Conservation (phyloP, 53 echinoderm and acorn worm species). For the Patiria pectinifera region DNA sequence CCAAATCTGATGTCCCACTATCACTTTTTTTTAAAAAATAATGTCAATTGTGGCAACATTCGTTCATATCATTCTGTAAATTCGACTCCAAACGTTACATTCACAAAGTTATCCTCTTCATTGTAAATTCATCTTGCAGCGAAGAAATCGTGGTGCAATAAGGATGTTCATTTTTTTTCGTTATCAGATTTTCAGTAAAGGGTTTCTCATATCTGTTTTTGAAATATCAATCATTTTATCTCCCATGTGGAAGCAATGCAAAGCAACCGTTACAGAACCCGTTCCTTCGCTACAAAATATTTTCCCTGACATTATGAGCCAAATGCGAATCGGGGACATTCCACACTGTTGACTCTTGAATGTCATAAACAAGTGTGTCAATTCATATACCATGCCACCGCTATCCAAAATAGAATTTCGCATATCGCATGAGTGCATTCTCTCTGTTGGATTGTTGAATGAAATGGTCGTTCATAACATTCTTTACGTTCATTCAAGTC, state of each 20-base stretch:
- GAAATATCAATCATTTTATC: neutral
- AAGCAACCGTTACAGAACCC: neutral
- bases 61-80: neutral
- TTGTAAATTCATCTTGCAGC: neutral
- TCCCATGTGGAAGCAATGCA: neutral
- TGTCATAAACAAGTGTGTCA: slow-evolving; percentile 20
- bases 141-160: neutral
- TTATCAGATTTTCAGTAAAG: neutral
- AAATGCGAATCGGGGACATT: neutral
- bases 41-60: neutral
- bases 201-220: neutral
- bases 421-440: neutral
- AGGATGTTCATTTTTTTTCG: neutral
- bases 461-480: slow-evolving; percentile 20
- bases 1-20: neutral
- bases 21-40: neutral
- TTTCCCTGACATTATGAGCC: neutral
- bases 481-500: slow-evolving; percentile 14
- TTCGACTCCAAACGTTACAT: neutral
- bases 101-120: neutral
- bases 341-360: slow-evolving; percentile 7
- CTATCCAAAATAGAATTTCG: neutral
- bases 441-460: neutral
- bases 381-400: slow-evolving; percentile 6
- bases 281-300: neutral